Evolutionary conservation across 92 coral and sea anemone genomes (phyloP), one percentile per base, ranked within the genome.

Genomic region (Anthopleura xanthogrammica): DNA sequence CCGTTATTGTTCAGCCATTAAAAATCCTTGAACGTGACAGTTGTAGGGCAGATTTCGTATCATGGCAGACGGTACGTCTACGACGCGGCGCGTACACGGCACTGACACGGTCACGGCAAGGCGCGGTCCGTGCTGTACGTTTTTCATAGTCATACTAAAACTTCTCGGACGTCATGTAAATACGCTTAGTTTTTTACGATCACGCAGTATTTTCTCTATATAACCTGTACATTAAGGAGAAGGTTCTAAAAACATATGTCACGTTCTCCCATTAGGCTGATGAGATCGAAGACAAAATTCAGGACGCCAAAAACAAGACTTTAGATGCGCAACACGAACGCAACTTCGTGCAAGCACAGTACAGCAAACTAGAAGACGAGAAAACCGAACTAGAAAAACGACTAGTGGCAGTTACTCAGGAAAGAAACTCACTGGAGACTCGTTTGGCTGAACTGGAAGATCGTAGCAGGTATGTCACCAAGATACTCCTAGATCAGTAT

Each of bases 391-490:
- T 94, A 57, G 92, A 91, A 80, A 83, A 85, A 73, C 89, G 92
- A 42, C 85, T 97, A 40, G 88, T 87, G 20, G 90, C 86, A 29
- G 87, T 89, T 39, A 89, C 95, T 43, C 92, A 92, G 85, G 99
- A 97, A 72, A 92, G 99, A 82, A 97, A 97, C 84, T 86, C 93
- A 5, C 85, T 97, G 62, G 97, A 88, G 82, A 90, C 90, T 76
- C 86, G 92, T 80, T 89, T 93, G 19, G 98, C 99, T 4, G 99
- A 97, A 75, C 80, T 97, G 43, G 92, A 97, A 66, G 95, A 94
- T 83, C 91, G 95, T 54, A 91, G 83, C 89, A 97, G 99, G 99
- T 68, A 42, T 17, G 74, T 68, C 14, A 24, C 16, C 29, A 12
- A 24, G 10, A 36, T 54, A 11, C 16, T 54, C 58, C 7, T 54